A percentile compares a stretch with the other conserved stretches of the same genome.
These are phyloP conservation scores for Thymelicus sylvestris DNA, from an alignment of 2,888 invertebrate genomes.

Conservation along the genomic window DNA sequence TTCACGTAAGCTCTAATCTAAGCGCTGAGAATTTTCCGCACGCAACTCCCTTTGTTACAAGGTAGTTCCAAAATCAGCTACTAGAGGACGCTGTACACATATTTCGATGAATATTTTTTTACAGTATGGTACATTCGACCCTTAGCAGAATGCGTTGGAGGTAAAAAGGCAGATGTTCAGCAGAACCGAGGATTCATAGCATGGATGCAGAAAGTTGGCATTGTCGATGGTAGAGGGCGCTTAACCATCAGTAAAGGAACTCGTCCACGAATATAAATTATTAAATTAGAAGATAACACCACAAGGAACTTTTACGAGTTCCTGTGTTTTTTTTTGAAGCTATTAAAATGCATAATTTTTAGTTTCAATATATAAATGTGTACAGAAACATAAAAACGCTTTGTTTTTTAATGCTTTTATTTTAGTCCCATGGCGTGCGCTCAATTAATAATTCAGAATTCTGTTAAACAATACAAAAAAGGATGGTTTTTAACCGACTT, in stretches of 20 bases:
- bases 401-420: too few relatives aligned
- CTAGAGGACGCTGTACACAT: constrained; percentile 28
- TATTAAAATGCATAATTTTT: too few relatives aligned
- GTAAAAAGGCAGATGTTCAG: constrained; percentile 63
- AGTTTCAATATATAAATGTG: too few relatives aligned
- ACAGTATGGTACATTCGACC: constrained; percentile 70
- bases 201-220: constrained; percentile 74
- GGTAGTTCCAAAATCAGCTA: background rate
- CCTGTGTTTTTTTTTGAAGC: too few relatives aligned
- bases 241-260: constrained; percentile 50
- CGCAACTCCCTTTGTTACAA: background rate
- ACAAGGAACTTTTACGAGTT: too few relatives aligned
- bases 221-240: constrained; percentile 65
- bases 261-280: background rate
- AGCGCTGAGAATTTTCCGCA: background rate
- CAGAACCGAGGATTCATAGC: constrained; percentile 69
- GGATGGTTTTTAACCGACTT: too few relatives aligned
- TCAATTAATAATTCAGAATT: too few relatives aligned
- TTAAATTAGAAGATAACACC: background rate
- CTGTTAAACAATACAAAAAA: too few relatives aligned
- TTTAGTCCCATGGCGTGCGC: too few relatives aligned
- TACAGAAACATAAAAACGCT: too few relatives aligned
- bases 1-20: background rate
- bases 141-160: constrained; percentile 68
- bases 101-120: constrained; percentile 13